phyloP scores from a whole-genome alignment of 2,113 vertebrate species.

The Onychostruthus taczanowskii region DNA sequence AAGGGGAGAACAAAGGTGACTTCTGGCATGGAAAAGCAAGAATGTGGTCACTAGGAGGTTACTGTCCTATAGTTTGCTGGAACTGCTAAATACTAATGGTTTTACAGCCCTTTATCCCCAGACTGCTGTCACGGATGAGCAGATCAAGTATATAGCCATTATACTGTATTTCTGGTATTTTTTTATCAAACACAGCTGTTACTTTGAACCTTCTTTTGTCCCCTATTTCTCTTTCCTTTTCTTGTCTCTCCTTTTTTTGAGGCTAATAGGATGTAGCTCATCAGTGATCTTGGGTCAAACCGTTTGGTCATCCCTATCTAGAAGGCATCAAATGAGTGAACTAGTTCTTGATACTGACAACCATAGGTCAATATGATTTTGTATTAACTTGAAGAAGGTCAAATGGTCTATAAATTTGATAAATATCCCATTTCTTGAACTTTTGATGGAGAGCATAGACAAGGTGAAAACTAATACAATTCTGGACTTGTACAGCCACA shows the following conservation, averaged over 20 bases:
- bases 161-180: background rate
- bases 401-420: slow-evolving; percentile 61
- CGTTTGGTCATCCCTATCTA: background rate
- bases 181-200: background rate
- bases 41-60: background rate
- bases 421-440: slow-evolving; percentile 58
- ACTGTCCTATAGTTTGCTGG: background rate
- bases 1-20: background rate
- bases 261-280: slow-evolving; percentile 54
- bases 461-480: slow-evolving; percentile 22
- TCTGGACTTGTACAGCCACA: background rate
- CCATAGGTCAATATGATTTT: slow-evolving; percentile 56
- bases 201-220: slow-evolving; percentile 17
- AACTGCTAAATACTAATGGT: background rate
- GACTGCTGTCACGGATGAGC: background rate
- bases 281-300: slow-evolving; percentile 41
- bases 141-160: background rate
- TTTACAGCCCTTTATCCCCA: background rate
- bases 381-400: slow-evolving; percentile 60
- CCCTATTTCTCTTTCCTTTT: slow-evolving; percentile 13
- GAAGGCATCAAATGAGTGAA: slow-evolving; percentile 57
- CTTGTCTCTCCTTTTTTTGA: background rate
- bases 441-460: slow-evolving; percentile 38
- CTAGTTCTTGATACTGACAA: slow-evolving; percentile 31
- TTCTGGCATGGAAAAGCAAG: background rate